Base-by-base conservation (phyloP, 2,113 vertebrate species). In the Actenoides hombroni region DNA sequence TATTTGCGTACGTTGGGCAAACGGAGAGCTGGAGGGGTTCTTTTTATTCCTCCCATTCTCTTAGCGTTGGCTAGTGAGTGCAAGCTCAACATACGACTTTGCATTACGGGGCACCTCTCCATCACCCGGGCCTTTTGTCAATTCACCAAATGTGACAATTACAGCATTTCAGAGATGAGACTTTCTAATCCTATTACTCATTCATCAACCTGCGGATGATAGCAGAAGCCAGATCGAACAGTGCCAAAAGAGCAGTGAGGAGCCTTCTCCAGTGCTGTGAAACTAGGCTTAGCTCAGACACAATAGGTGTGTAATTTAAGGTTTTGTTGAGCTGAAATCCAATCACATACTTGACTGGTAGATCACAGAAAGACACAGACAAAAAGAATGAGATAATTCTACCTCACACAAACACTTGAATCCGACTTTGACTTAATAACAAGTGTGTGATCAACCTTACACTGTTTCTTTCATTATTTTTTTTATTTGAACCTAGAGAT, bases 271-370 rank as follows among this genome's bases (percentile, higher is more conserved):
- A 98, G 98, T 75, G 90, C 98, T 98, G 98, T 98, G 98, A 99
- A 99, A 98, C 98, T 97, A 96, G 98, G 99, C 98, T 99, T 99
- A 99, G 98, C 98, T 96, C 95, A 86, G 97, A 97, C 98, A 99
- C 99, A 99, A 99, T 99, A 99, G 98, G 99, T 99, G 99, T 99
- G 99, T 99, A 99, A 99, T 99, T 99, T 99, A 98, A 99, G 99
- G 98, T 99, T 99, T 99, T 99, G 99, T 99, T 99, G 98, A 99
- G 98, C 98, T 97, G 97, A 99, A 99, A 99, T 99, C 99, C 99
- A 99, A 99, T 99, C 99, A 99, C 98, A 99, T 99, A 99, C 99
- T 99, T 99, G 99, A 99, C 98, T 99, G 99, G 98, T 99, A 98
- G 98, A 99, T 99, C 98, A 99, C 98, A 99, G 98, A 99, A 98